phyloP scores from a whole-genome alignment of 2,113 vertebrate genomes.

The Protobothrops flavoviridis region DNA sequence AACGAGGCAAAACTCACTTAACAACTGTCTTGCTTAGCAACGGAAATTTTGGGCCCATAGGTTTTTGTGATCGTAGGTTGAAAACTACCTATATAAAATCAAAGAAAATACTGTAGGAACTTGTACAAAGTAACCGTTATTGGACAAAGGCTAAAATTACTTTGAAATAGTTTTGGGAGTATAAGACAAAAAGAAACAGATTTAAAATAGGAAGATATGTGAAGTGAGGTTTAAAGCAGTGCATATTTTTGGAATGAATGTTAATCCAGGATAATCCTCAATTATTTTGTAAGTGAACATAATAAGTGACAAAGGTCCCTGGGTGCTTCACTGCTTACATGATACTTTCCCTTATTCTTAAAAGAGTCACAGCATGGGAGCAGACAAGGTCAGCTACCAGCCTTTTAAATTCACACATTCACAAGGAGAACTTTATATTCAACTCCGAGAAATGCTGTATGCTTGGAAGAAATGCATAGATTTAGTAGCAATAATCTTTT shows the following conservation, averaged over 20 bases:
- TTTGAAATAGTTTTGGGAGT: neutral
- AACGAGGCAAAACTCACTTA: neutral
- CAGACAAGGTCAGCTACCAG: neutral
- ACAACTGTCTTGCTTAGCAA: neutral
- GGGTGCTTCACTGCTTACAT: neutral
- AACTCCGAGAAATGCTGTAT: neutral
- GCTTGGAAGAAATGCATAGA: neutral
- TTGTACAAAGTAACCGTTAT: neutral
- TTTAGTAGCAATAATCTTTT: neutral
- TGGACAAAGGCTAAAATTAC: neutral
- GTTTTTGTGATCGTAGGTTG: neutral
- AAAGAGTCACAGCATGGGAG: neutral
- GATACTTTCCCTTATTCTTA: neutral
- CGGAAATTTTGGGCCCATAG: neutral
- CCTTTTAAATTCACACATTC: neutral
- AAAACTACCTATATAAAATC: neutral
- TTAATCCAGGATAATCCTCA: slow-evolving; percentile 4
- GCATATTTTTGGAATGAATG: neutral
- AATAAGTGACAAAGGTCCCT: slow-evolving; percentile 11
- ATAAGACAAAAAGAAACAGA: neutral
- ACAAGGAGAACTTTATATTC: neutral
- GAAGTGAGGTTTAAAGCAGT: neutral
- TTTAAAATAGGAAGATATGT: neutral
- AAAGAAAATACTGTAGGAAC: neutral
- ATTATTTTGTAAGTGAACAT: slow-evolving; percentile 25